These are phyloP conservation scores for Distichodus sexfasciatus DNA, from an alignment of 2,797 vertebrate genomes.

Conservation along the genomic window DNA sequence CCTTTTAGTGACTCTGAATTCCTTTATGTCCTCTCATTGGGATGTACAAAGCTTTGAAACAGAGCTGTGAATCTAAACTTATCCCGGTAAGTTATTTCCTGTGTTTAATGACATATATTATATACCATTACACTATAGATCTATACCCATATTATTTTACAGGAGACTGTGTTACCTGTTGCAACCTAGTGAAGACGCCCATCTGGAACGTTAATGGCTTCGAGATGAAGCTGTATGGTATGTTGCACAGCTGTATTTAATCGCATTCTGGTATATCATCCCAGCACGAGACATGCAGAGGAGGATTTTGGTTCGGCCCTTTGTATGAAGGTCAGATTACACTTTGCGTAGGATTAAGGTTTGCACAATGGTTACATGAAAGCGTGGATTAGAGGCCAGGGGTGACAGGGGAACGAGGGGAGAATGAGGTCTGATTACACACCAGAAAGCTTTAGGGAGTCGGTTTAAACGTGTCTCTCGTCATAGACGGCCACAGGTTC, in stretches of 20 bases:
- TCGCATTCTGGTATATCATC: background rate
- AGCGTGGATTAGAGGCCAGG: conserved; percentile 13
- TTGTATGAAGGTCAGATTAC: conserved; percentile 33
- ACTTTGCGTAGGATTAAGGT: conserved; percentile 33
- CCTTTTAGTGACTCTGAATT: too few species aligned
- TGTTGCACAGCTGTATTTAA: conserved; percentile 7
- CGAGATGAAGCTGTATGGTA: background rate
- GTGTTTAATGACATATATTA: too few species aligned
- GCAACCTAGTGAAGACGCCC: background rate
- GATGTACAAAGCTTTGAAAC: too few species aligned
- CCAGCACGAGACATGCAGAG: background rate
- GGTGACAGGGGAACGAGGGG: background rate
- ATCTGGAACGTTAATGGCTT: too few species aligned
- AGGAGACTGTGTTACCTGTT: too few species aligned
- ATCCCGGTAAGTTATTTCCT: too few species aligned
- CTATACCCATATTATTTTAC: too few species aligned
- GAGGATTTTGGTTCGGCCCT: conserved; percentile 13
- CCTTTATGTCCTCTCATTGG: too few species aligned
- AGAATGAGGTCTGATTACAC: conserved; percentile 12
- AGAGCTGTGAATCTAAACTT: too few species aligned
- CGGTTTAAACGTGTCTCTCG: background rate
- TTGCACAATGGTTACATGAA: conserved; percentile 15
- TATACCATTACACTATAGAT: too few species aligned
- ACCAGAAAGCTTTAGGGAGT: background rate
- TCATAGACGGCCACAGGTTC: background rate